Base-by-base conservation (phyloP, 2,113 vertebrate genomes). In the Accipiter virgatus region DNA sequence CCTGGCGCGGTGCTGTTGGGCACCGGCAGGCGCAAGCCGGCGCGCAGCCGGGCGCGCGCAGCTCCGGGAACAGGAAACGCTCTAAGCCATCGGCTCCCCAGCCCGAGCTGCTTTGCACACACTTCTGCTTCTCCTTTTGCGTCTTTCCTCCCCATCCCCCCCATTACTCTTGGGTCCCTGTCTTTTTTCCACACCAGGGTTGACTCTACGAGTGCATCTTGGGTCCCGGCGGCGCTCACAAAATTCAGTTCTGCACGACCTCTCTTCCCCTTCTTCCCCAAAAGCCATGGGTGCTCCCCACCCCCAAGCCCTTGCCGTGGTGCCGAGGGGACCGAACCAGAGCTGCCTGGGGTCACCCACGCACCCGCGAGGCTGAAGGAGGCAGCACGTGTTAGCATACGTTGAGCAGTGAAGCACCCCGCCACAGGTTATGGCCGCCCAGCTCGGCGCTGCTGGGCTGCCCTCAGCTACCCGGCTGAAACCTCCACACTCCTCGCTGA, bases 61-160 rank as follows among this genome's bases (percentile, higher is more conserved):
- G 55, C 79, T 59, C 94, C 61, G 16, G 95, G 95, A 97, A 97
- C 95, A 97, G 97, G 97, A 98, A 98, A 93, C 11, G 8, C 95
- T 86, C 85, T 90, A 92, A 94, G 91, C 86, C 92, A 95, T 96
- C 91, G 11, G 25, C 88, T 96, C 94, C 45, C 27, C 96, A 79
- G 84, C 93, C 93, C 62, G 27, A 73, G 86, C 96, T 97, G 95
- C 96, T 97, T 95, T 95, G 96, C 96, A 94, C 93, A 88, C 61
- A 97, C 97, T 98, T 98, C 97, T 98, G 96, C 97, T 98, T 98
- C 96, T 97, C 95, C 72, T 97, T 98, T 98, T 90, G 82, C 17
- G 59, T 68, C 61, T 79, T 70, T 93, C 67, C 85, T 89, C 90
- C 94, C 85, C 94, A 53, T n/a, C 73, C 71, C 87, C 90, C 71